Base-by-base conservation (phyloP, 1,140 invertebrate species). In the Pollicipes pollicipes region DNA sequence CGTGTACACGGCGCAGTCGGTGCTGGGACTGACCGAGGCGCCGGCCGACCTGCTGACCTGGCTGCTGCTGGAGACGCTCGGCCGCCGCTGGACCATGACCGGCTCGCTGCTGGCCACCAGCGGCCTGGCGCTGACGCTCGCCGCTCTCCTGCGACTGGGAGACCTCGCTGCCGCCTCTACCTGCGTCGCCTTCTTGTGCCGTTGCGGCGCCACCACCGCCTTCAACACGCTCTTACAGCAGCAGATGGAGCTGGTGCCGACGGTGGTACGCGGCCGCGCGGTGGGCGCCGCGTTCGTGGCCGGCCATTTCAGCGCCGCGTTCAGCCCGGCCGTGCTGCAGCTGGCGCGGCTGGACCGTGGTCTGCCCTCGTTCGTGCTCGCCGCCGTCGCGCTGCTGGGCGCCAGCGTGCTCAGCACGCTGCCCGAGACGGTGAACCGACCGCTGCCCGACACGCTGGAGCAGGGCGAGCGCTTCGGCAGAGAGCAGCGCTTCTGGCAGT, bases 381-480 rank as follows among this genome's bases (percentile, higher is more conserved):
- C 90, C 1, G 79, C 82, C 0, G 76, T 92, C 3, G 88, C 89
- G 0, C 83, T 92, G 3, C 2, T 85, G 0, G 90, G 88, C 0
- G 91, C 89, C 17, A 68, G 87, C 0, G 76, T 92, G 1, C 84
- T 87, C 27, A 81, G 93, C 0, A 85, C 90, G 70, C 79, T 94
- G 8, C 90, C 90, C 0, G 91, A 94, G 81, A 93, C 91, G 0
- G 81, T 91, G 73, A 85, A 89, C 75, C 85, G 88, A 67, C 90
- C 90, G 74, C 80, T 93, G 70, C 90, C 91, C 0, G 88, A 91
- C 76, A 90, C 89, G 0, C 77, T 93, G 0, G 84, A 85, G 70
- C 90, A 93, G 77, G 90, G 90, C 16, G 90, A 93, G 81, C 83
- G 88, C 73, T 93, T 93, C 76, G 90, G 90, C 37, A 86, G 83